Evolutionary conservation across 2,797 vertebrate genomes (phyloP).

Genomic region (Thunnus albacares): DNA sequence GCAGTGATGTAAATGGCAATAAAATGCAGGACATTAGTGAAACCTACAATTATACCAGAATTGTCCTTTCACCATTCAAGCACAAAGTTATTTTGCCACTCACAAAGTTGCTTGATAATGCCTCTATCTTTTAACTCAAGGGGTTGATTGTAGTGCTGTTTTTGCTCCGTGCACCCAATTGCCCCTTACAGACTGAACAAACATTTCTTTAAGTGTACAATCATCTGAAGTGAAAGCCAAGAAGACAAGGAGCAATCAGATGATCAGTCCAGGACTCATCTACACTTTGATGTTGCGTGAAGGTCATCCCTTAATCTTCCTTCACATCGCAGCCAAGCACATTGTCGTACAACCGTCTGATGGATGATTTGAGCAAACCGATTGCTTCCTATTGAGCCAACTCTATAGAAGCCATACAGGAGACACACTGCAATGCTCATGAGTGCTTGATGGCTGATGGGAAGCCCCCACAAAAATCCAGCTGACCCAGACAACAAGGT

Average conservation of each 20-base stretch:
- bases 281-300: slow-evolving; percentile 61
- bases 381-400: slow-evolving; percentile 51
- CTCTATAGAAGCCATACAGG: slow-evolving; percentile 32
- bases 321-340: slow-evolving; percentile 25
- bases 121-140: slow-evolving; percentile 23
- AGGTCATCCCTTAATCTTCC: slow-evolving; percentile 71
- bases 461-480: slow-evolving; percentile 21
- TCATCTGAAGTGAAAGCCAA: slow-evolving; percentile 67
- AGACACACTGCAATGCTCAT: slow-evolving; percentile 14
- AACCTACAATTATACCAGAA: not conserved
- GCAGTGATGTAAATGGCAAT: not conserved
- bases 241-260: slow-evolving; percentile 70
- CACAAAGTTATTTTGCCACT: not conserved
- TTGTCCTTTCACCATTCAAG: not conserved
- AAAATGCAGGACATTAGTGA: not conserved
- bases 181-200: slow-evolving; percentile 47
- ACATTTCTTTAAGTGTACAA: slow-evolving; percentile 66
- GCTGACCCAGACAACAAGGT: slow-evolving; percentile 37
- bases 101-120: slow-evolving; percentile 28
- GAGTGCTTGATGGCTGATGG: slow-evolving; percentile 48
- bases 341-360: slow-evolving; percentile 46
- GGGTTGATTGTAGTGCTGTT: slow-evolving; percentile 46
- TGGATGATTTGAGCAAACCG: slow-evolving; percentile 53
- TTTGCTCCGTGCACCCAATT: slow-evolving; percentile 34
- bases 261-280: slow-evolving; percentile 65